These are phyloP conservation scores for Oryzias celebensis DNA, from an alignment of 2,113 vertebrate species.

Conservation along the genomic window DNA sequence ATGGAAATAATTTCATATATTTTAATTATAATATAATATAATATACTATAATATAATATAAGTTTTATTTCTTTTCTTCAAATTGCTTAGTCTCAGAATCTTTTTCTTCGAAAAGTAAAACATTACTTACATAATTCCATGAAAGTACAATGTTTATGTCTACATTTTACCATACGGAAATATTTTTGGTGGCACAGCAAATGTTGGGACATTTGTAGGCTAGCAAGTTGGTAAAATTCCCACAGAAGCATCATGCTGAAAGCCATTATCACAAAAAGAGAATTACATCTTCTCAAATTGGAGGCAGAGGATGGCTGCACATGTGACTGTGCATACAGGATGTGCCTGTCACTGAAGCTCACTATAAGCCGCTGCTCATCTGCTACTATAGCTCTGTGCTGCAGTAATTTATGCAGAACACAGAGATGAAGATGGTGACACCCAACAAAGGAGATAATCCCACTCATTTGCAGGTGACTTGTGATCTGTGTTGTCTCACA, in stretches of 20 bases:
- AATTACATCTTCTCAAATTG: slow-evolving; percentile 60
- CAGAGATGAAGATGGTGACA: slow-evolving; percentile 11
- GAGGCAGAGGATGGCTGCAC: slow-evolving; percentile 59
- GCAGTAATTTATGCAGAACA: slow-evolving; percentile 29
- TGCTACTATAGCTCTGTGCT: slow-evolving; percentile 29
- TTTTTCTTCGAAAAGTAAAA: too few species aligned
- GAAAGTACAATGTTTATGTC: too few species aligned
- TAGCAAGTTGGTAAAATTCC: slow-evolving; percentile 44
- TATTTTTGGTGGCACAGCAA: too few species aligned
- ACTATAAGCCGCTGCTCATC: slow-evolving; percentile 43
- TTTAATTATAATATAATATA: too few species aligned
- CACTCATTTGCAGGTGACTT: slow-evolving; percentile 30
- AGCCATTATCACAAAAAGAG: slow-evolving; percentile 51
- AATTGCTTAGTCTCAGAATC: too few species aligned
- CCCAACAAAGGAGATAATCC: slow-evolving; percentile 46
- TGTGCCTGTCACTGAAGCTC: slow-evolving; percentile 43
- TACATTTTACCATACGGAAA: too few species aligned
- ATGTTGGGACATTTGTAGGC: slow-evolving; percentile 1
- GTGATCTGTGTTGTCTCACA: slow-evolving; percentile 27
- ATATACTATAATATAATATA: too few species aligned
- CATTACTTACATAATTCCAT: too few species aligned
- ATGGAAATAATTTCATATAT: too few species aligned
- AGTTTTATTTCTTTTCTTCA: too few species aligned
- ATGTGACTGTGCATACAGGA: slow-evolving; percentile 49
- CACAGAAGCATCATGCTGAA: slow-evolving; percentile 40